These are phyloP conservation scores for Pachliopta kotzebuea DNA, from an alignment of 2,888 invertebrate species.

Conservation along the genomic window DNA sequence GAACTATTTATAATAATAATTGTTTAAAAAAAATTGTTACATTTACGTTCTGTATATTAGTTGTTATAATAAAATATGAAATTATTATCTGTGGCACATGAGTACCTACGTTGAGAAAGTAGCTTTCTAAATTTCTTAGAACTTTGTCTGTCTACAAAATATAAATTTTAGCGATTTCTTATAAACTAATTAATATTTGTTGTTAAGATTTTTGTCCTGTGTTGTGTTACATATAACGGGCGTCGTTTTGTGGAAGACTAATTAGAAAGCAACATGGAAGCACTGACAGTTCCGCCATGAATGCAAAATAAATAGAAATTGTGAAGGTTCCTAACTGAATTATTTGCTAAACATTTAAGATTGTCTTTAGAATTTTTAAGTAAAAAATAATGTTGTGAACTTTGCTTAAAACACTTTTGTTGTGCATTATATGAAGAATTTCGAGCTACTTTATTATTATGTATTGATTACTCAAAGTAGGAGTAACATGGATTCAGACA, in stretches of 20 bases:
- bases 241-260: constrained; percentile 35
- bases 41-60: not conserved
- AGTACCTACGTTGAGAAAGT: constrained; percentile 59
- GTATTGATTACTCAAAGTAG: constrained; percentile 5
- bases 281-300: constrained; percentile 82
- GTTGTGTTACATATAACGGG: constrained; percentile 33
- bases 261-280: constrained; percentile 81
- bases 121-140: constrained; percentile 70
- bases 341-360: constrained; percentile 26
- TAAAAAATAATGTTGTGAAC: not conserved
- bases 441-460: not conserved
- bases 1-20: not conserved
- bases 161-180: constrained; percentile 31
- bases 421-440: not conserved
- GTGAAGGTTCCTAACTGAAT: constrained; percentile 55
- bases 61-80: constrained; percentile 6
- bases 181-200: constrained; percentile 23
- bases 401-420: not conserved
- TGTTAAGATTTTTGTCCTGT: constrained; percentile 31
- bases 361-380: not conserved
- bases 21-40: not conserved
- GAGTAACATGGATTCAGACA: constrained; percentile 2
- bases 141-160: constrained; percentile 43
- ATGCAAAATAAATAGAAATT: constrained; percentile 81
- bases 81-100: constrained; percentile 29